phyloP scores from a whole-genome alignment of 37 sponge, comb jelly and placozoan genomes.

The Beroe forskalii region DNA sequence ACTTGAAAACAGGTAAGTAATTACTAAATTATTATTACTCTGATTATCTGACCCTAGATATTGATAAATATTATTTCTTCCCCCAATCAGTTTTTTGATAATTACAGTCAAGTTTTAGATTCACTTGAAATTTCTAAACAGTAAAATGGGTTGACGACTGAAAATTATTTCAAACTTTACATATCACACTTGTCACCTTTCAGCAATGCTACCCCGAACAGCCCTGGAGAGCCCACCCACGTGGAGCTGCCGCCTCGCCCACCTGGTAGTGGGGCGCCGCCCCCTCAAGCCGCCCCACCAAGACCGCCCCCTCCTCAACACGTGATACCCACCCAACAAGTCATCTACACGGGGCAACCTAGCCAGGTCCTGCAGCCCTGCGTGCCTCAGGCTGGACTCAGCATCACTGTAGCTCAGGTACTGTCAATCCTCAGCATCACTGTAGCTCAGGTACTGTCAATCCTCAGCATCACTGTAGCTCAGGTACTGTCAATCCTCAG shows the following conservation, averaged over 20 bases:
- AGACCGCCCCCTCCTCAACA: neutral
- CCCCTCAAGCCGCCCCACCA: neutral
- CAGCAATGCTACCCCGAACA: no score
- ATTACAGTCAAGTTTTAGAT: no score
- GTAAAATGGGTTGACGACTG: no score
- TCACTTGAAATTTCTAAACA: no score
- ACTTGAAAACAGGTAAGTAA: constrained; percentile 25
- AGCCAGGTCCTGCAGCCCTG: neutral
- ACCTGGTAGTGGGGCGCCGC: neutral
- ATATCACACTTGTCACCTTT: no score
- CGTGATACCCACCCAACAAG: neutral
- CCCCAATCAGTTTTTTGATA: no score
- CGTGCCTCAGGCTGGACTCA: constrained; percentile 59
- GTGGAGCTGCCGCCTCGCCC: constrained; percentile 28
- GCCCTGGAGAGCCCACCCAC: no score
- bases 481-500: constrained; percentile 22
- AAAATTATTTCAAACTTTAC: no score
- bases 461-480: constrained; percentile 58
- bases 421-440: constrained; percentile 45
- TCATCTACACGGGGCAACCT: neutral
- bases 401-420: constrained; percentile 57
- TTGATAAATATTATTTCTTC: no score
- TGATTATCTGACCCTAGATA: no score
- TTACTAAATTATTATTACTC: no score
- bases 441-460: constrained; percentile 32